A percentile compares a stretch with the other conserved stretches of the same genome.
These are phyloP conservation scores for Etheostoma nigrum DNA, from an alignment of 2,797 vertebrate genomes.

Conservation along the genomic window DNA sequence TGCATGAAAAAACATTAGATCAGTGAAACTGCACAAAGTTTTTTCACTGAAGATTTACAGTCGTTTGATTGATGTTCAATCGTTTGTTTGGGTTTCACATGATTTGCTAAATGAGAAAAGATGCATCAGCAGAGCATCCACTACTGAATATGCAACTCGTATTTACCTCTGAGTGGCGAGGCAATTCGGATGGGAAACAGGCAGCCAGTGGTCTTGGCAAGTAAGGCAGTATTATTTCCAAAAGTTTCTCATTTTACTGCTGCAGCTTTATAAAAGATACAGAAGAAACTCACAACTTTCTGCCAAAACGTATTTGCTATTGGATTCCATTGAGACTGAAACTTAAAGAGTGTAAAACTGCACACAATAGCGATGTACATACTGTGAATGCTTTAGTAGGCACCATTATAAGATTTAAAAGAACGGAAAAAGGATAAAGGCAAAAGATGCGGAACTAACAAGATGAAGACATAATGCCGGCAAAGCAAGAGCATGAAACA, in stretches of 20 bases:
- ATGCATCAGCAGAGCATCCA: slow-evolving; percentile 35
- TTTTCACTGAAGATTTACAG: slow-evolving; percentile 33
- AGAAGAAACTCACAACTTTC: slow-evolving; percentile 53
- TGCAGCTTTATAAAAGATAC: slow-evolving; percentile 47
- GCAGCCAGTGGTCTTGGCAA: slow-evolving; percentile 69
- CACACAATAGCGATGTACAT: slow-evolving; percentile 43
- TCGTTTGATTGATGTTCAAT: slow-evolving; percentile 40
- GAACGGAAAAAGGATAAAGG: slow-evolving; percentile 58
- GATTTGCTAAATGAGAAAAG: slow-evolving; percentile 44
- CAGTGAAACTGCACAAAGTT: slow-evolving; percentile 10
- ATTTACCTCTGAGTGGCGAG: slow-evolving; percentile 46
- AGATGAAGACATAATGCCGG: slow-evolving; percentile 63
- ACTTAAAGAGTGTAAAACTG: slow-evolving; percentile 38
- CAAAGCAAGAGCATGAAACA: slow-evolving; percentile 53
- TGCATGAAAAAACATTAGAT: slow-evolving; percentile 33
- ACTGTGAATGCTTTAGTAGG: slow-evolving; percentile 50
- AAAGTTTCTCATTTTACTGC: slow-evolving; percentile 69
- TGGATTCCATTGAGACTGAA: slow-evolving; percentile 45
- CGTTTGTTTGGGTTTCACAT: slow-evolving; percentile 42
- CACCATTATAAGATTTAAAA: slow-evolving; percentile 62
- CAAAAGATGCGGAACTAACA: slow-evolving; percentile 73
- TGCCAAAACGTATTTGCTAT: slow-evolving; percentile 57
- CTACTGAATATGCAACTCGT: slow-evolving; percentile 28
- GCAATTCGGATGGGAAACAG: slow-evolving; percentile 22
- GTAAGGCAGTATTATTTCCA: slow-evolving; percentile 52